phyloP scores from a whole-genome alignment of 1,140 invertebrate genomes.

The Drosophila pseudoananassae region DNA sequence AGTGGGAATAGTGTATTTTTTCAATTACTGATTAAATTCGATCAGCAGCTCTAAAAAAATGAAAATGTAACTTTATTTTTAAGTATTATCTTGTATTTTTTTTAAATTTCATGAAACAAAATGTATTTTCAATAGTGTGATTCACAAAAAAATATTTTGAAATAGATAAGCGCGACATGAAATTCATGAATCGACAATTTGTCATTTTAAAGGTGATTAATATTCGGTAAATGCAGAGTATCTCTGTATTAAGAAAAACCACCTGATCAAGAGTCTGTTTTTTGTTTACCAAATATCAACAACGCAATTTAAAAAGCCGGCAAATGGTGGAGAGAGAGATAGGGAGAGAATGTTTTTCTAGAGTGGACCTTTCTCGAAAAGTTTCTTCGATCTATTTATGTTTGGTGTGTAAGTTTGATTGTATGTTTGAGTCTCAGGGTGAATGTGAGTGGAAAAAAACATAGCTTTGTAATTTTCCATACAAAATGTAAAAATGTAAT shows the following conservation, averaged over 20 bases:
- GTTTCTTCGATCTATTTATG: conserved; percentile 3
- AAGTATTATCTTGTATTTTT: too few species aligned
- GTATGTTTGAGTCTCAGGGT: not conserved
- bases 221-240: conserved; percentile 16
- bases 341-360: conserved; percentile 23
- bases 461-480: conserved; percentile 22
- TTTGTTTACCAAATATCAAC: conserved; percentile 72
- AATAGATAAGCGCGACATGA: conserved; percentile 11
- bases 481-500: conserved; percentile 16
- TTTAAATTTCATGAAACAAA: too few species aligned
- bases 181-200: conserved; percentile 20
- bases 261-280: conserved; percentile 60
- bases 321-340: conserved; percentile 40
- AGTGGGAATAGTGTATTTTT: not conserved
- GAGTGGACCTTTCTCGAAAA: conserved; percentile 53
- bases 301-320: conserved; percentile 70
- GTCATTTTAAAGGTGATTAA: conserved; percentile 37
- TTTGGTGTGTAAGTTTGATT: not conserved
- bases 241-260: conserved; percentile 30
- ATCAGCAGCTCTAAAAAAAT: too few species aligned
- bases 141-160: conserved; percentile 5
- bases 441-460: conserved; percentile 22
- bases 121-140: not conserved
- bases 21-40: not conserved
- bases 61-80: too few species aligned